A percentile compares a stretch with the other conserved stretches of the same genome.
phyloP scores from a whole-genome alignment of 2,797 vertebrate species.

The Peromyscus melanophrys region DNA sequence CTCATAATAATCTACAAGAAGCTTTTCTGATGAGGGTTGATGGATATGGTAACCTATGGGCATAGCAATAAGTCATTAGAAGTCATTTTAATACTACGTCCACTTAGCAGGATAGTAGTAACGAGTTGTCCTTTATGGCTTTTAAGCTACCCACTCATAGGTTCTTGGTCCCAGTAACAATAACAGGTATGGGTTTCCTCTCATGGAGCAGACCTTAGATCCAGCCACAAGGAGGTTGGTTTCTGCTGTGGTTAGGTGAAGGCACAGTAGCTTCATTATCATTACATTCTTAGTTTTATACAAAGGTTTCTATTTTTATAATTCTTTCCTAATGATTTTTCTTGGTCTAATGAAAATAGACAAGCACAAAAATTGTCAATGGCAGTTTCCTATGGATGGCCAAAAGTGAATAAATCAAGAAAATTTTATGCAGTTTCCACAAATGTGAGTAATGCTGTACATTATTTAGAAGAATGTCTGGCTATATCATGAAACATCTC shows the following conservation, averaged over 20 bases:
- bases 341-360: background rate
- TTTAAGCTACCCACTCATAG: background rate
- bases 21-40: background rate
- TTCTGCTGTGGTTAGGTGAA: background rate
- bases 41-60: background rate
- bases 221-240: background rate
- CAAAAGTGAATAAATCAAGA: slow-evolving; percentile 55
- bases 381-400: background rate
- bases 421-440: background rate
- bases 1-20: background rate
- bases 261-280: background rate
- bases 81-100: background rate
- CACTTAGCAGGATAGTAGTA: background rate
- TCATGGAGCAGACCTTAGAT: background rate
- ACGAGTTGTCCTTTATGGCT: background rate
- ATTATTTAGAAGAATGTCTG: background rate
- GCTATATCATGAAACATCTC: background rate
- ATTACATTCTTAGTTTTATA: background rate
- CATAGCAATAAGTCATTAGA: background rate
- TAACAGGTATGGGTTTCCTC: background rate
- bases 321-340: background rate
- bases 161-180: background rate
- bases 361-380: background rate
- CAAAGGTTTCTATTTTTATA: background rate
- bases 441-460: background rate